A percentile compares a stretch with the other conserved stretches of the same genome.
Conservation (phyloP, 2,888 invertebrate genomes). For the Catonia carolina region DNA sequence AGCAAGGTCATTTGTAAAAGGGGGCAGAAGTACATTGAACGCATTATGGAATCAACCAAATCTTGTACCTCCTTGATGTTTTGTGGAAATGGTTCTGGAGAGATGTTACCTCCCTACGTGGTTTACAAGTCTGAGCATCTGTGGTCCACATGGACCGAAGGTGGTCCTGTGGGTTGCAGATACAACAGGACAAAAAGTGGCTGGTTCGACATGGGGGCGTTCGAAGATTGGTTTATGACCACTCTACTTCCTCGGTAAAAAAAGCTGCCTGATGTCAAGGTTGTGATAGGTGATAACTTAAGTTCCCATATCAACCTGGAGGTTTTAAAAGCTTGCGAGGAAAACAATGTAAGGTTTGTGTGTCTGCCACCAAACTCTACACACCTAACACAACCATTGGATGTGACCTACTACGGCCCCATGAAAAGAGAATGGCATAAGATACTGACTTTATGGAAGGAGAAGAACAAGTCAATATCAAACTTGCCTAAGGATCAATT, state of each 20-base stretch:
- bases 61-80: constrained; percentile 40
- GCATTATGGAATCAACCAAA: constrained; percentile 34
- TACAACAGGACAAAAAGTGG: constrained; percentile 41
- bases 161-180: constrained; percentile 39
- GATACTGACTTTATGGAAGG: constrained; percentile 24
- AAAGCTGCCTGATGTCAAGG: neutral
- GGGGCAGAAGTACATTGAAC: constrained; percentile 27
- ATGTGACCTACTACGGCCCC: constrained; percentile 28
- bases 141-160: constrained; percentile 40
- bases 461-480: neutral
- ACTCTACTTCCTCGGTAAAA: neutral
- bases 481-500: constrained; percentile 17
- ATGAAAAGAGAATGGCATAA: constrained; percentile 27
- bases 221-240: constrained; percentile 38
- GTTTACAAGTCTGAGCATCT: constrained; percentile 42
- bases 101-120: constrained; percentile 40
- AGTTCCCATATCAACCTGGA: constrained; percentile 31
- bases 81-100: constrained; percentile 40
- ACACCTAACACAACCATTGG: constrained; percentile 29
- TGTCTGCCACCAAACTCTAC: constrained; percentile 26
- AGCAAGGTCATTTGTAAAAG: constrained; percentile 10
- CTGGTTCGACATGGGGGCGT: constrained; percentile 39
- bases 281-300: constrained; percentile 37
- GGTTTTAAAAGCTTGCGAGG: constrained; percentile 34
- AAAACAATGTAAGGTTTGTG: constrained; percentile 35